Base-by-base conservation (phyloP, 1,140 invertebrate species). In the Drosophila ercepeae region DNA sequence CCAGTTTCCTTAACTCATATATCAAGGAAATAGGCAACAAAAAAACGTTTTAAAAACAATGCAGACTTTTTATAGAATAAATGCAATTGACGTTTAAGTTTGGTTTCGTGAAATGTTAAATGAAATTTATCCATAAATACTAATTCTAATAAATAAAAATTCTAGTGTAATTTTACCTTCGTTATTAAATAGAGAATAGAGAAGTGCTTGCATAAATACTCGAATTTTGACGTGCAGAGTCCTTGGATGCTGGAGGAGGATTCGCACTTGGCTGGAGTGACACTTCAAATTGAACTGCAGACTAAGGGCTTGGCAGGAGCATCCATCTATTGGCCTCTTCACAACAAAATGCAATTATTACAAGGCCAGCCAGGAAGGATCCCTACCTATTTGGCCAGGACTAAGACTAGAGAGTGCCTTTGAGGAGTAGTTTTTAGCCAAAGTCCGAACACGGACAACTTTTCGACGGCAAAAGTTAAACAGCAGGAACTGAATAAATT, bases 401-500 rank as follows among this genome's bases (percentile, higher is more conserved):
- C 69, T 21, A 8, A 69, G 65, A 27, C 69, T 21, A 8, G 5
- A 55, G 68, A 69, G 65, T 69, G 65, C 65, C 57, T 69, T 69
- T 4, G 51, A 57, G 51, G 5, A 69, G 51, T 69, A 55, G 64
- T 55, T 68, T 69, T 57, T 34, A 29, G 51, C 25, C 18, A 57
- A 48, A 69, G 64, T 69, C 64, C 63, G 63, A 69, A 51, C 42
- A 41, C 14, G 64, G 32, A 42, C 41, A 73, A 73, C 68, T 73
- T 73, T 72, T 54, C 25, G 45, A 34, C 34, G 51, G 29, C 23
- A 74, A 74, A 74, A 74, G 59, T 65, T 74, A 74, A 74, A 74
- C 51, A 72, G 69, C 48, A 61, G 59, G 18, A 48, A 50, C 50
- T 64, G 49, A 50, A 70, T 58, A 70, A 74, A 74, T 55, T 74